These are phyloP conservation scores for Drosophila trapezifrons DNA, from an alignment of 1,140 invertebrate genomes.

Conservation along the genomic window DNA sequence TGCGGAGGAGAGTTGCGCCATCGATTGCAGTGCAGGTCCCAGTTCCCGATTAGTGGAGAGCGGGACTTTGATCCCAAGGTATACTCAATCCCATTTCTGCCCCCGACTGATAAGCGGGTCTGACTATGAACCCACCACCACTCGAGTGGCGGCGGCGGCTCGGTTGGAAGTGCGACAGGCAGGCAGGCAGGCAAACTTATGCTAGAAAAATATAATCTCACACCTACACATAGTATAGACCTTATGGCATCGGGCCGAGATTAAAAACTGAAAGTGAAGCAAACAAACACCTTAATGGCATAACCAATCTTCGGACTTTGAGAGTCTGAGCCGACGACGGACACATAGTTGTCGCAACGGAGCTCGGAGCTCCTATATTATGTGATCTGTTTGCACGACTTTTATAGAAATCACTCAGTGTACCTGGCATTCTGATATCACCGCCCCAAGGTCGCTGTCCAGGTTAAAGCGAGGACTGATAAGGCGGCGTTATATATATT, in stretches of 20 bases:
- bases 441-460: constrained; percentile 43
- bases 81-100: constrained; percentile 65
- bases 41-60: constrained; percentile 25
- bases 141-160: constrained; percentile 1
- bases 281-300: constrained; percentile 63
- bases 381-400: constrained; percentile 20
- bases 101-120: constrained; percentile 59
- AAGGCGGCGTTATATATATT: constrained; percentile 30
- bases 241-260: constrained; percentile 31
- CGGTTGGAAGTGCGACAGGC: constrained; percentile 9
- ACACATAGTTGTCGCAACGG: constrained; percentile 25
- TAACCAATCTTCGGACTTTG: constrained; percentile 69
- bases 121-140: constrained; percentile 67
- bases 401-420: constrained; percentile 10
- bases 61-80: constrained; percentile 49
- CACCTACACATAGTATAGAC: constrained; percentile 66
- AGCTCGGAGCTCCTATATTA: constrained; percentile 7
- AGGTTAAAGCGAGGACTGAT: constrained; percentile 58
- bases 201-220: constrained; percentile 60
- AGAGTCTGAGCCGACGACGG: constrained; percentile 22
- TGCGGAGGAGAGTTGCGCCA: constrained; percentile 5
- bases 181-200: constrained; percentile 50
- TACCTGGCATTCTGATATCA: constrained; percentile 58
- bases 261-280: constrained; percentile 72
- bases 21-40: constrained; percentile 17